Base-by-base conservation (phyloP, 2,797 vertebrate genomes). In the Trematomus bernacchii region DNA sequence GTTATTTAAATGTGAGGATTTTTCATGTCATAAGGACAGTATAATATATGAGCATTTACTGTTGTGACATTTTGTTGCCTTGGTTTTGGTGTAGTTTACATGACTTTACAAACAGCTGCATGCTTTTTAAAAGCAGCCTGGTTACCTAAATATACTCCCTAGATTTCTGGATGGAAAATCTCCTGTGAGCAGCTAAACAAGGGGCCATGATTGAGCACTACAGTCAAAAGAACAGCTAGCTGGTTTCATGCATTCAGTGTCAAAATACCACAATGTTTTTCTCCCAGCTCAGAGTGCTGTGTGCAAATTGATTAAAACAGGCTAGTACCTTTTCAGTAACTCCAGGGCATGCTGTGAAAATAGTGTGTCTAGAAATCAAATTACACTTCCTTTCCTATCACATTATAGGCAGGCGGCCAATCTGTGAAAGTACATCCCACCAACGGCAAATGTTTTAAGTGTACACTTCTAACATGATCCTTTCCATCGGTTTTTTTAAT, bases 81-180 rank as follows among this genome's bases (percentile, higher is more conserved):
- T 62, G 81, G 76, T 85, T 72, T 82, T 61, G 59, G 61, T 79
- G 82, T 89, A 59, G 89, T 91, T 88, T 74, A 88, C 76, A 85
- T 91, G 87, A 70, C 71, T 79, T 89, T 80, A 23, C 68, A 58
- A 64, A 62, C 83, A 77, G 66, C 79, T 80, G 67, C 84, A 51
- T 62, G 64, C 43, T 60, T 87, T 87, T 77, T 43, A 63, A 52
- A 68, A 83, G 73, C 83, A 79, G 67, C 82, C 77, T 55, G 48
- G 73, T 79, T 57, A 60, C 70, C 60, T 13, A 81, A 77, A 89
- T 74, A 64, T 66, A 65, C 59, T 75, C 30, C 1, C n/a, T 58
- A 40, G 60, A 30, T 81, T 65, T 76, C 71, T 82, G 48, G 64
- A 74, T 77, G 70, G 73, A 69, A 85, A 87, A 69, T 83, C 55